Evolutionary conservation across 64 coral and sea anemone genomes (phyloP), one percentile per base, ranked within the genome.

Genomic region (Montipora sp.): DNA sequence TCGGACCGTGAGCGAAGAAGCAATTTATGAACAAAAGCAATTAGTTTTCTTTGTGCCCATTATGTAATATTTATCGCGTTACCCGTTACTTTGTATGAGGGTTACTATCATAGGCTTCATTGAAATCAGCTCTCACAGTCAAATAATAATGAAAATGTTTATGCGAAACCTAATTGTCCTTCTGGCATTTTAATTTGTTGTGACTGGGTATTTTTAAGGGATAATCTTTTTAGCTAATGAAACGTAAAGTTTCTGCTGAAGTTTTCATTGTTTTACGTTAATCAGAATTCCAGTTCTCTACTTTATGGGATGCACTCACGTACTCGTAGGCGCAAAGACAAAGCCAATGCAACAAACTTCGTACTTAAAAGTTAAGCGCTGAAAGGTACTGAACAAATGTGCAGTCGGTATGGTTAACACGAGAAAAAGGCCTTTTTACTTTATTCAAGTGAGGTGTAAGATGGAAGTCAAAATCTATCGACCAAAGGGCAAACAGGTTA

Each of bases 21-120:
- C 63, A 1, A 50, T 6, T 71, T 48, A 85, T 70, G 44, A 85
- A 85, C 82, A 85, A 85, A 71, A 49, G 61, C 65, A 72, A 72
- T 85, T 85, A 85, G 82, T 72, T 65, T 46, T 63, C 47, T 71
- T 50, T 85, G 82, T 85, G 61, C 11, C 5, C 48, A 85, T 85
- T 71, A 85, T 85, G 65, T 71, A 85, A 85, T 85, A 85, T 85
- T 85, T 8, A 85, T 71, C 3, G 68, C 15, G 44, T 5, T 85
- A 85, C 82, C 82, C 16, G 82, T 85, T 72, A 85, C 3, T n/a
- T 68, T 19, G 47, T 45, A 66, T 18, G 19, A 36, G 36, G 43
- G 80, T 67, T 72, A 50, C 36, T 71, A 59, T 19, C 66, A 19
- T 18, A n/a, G 13, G 2, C 60, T n/a, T 16, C 61, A 7, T 85